These are phyloP conservation scores for Tetramorium alpestre DNA, from an alignment of 1,140 invertebrate species.

Conservation along the genomic window DNA sequence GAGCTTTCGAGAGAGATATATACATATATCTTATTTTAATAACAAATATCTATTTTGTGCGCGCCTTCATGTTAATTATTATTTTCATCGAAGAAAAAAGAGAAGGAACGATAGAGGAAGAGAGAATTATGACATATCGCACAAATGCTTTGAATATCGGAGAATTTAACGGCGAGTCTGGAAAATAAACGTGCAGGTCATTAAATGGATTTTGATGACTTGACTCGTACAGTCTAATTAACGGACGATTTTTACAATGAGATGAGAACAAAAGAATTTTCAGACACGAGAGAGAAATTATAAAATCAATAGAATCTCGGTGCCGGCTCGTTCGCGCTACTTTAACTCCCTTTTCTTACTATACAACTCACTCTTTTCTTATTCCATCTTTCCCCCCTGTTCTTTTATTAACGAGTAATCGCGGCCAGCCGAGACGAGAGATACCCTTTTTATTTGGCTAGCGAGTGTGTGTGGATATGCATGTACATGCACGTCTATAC, in stretches of 20 bases:
- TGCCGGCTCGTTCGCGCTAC: neutral
- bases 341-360: conserved; percentile 49
- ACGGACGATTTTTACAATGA: conserved; percentile 60
- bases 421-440: conserved; percentile 18
- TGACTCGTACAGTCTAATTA: conserved; percentile 57
- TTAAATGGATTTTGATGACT: conserved; percentile 45
- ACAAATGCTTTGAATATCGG: neutral
- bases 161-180: neutral
- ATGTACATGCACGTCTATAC: neutral
- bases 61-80: neutral
- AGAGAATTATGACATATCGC: neutral
- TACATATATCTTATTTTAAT: neutral
- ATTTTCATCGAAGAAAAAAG: neutral
- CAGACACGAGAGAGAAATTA: conserved; percentile 51
- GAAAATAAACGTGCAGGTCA: conserved; percentile 26
- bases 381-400: conserved; percentile 40
- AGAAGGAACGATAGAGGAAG: too few species aligned
- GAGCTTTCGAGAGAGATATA: neutral
- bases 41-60: neutral
- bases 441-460: conserved; percentile 32
- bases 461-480: neutral
- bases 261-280: conserved; percentile 47
- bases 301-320: conserved; percentile 58
- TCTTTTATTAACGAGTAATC: conserved; percentile 62
- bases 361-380: conserved; percentile 28